phyloP scores from a whole-genome alignment of 2,797 vertebrate genomes.

The Smutsia gigantea region DNA sequence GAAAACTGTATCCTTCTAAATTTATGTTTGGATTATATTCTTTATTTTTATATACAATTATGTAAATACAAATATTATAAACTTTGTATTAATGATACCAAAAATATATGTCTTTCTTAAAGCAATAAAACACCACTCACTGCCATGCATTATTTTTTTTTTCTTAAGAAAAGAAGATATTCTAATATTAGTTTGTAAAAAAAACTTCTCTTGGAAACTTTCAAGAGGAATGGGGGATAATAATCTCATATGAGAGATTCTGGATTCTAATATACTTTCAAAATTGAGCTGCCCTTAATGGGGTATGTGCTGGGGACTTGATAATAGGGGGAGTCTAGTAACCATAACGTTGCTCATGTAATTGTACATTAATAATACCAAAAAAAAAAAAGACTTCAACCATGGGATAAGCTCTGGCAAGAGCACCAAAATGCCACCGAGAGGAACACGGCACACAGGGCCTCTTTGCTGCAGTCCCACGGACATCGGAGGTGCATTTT shows the following conservation, averaged over 20 bases:
- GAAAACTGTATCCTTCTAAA: constrained; percentile 62
- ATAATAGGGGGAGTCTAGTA: too few species aligned
- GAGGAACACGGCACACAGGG: background rate
- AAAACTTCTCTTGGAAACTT: constrained; percentile 16
- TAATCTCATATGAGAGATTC: constrained; percentile 6
- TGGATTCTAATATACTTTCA: constrained; percentile 33
- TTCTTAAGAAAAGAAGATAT: background rate
- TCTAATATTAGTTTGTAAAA: constrained; percentile 27
- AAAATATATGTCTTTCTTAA: constrained; percentile 70
- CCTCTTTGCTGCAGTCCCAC: background rate
- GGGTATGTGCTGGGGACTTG: too few species aligned
- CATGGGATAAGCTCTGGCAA: background rate
- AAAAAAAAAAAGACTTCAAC: too few species aligned
- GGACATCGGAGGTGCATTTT: background rate
- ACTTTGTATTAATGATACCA: constrained; percentile 75
- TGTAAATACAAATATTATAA: constrained; percentile 64
- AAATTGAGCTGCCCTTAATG: background rate
- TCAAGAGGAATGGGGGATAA: background rate
- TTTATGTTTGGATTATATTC: constrained; percentile 60
- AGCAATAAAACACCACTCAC: constrained; percentile 47
- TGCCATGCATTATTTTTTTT: background rate
- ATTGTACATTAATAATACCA: too few species aligned
- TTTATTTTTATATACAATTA: constrained; percentile 70
- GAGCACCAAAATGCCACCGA: background rate
- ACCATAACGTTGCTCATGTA: too few species aligned